Evolutionary conservation across 2,113 vertebrate genomes (phyloP).

Genomic region (Scortum barcoo): DNA sequence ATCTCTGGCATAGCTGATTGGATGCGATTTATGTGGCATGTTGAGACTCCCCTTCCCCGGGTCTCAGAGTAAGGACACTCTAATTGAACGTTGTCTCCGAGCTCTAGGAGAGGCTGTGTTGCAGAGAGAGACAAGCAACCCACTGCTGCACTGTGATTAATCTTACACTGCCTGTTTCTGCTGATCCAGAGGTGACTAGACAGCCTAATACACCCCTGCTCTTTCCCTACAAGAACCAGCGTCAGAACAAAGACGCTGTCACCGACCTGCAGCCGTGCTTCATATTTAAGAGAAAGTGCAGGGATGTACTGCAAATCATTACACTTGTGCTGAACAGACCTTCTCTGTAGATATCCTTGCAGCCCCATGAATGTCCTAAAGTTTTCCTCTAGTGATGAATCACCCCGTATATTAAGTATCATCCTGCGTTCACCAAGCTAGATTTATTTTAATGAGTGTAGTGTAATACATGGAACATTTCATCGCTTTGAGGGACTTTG

Average conservation of each 20-base stretch:
- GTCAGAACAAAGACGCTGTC: constrained; percentile 12
- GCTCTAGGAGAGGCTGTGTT: constrained; percentile 23
- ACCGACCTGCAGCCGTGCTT: no score
- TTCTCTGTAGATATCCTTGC: constrained; percentile 2
- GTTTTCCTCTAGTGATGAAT: constrained; percentile 21
- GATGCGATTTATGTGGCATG: constrained; percentile 48
- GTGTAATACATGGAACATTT: constrained; percentile 12
- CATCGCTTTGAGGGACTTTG: constrained; percentile 12
- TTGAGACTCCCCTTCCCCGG: constrained; percentile 11
- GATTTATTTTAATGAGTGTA: background rate
- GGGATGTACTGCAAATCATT: background rate
- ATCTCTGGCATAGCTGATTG: constrained; percentile 28
- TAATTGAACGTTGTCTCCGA: constrained; percentile 46
- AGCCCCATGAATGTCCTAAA: constrained; percentile 7
- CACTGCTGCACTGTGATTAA: constrained; percentile 62
- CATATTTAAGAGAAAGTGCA: background rate
- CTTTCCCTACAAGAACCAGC: constrained; percentile 20
- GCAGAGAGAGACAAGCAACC: constrained; percentile 27
- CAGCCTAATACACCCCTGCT: constrained; percentile 17
- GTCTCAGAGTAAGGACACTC: constrained; percentile 26
- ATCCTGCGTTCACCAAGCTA: constrained; percentile 11
- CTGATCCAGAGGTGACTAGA: constrained; percentile 63
- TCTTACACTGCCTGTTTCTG: constrained; percentile 52
- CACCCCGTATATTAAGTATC: constrained; percentile 16
- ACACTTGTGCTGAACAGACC: background rate